These are phyloP conservation scores for Caenorhabditis sulstoni DNA, from an alignment of 2,888 invertebrate genomes.

Conservation along the genomic window DNA sequence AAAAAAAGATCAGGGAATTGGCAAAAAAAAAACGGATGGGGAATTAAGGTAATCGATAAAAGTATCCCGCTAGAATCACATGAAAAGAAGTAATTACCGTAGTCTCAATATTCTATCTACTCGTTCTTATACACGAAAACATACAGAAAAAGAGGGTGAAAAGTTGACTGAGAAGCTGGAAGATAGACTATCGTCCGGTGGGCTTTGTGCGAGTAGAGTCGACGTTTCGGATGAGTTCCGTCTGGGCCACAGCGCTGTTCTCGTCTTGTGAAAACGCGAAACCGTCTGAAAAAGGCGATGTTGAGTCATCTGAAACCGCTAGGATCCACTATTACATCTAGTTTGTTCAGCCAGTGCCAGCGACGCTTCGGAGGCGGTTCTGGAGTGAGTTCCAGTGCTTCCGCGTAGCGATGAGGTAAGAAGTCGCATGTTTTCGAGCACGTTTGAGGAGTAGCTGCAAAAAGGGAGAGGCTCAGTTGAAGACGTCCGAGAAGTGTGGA, in stretches of 20 bases:
- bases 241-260: slow-evolving; percentile 90
- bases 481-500: neutral
- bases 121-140: slow-evolving; percentile 30
- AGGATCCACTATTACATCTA: slow-evolving; percentile 58
- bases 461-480: neutral
- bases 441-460: slow-evolving; percentile 69
- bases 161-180: neutral
- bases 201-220: slow-evolving; percentile 72
- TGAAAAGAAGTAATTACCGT: slow-evolving; percentile 21
- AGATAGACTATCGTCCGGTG: slow-evolving; percentile 59
- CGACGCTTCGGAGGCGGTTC: slow-evolving; percentile 61
- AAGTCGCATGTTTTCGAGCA: slow-evolving; percentile 65
- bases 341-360: slow-evolving; percentile 67
- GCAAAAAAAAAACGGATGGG: slow-evolving; percentile 6
- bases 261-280: slow-evolving; percentile 99
- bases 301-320: too few relatives aligned
- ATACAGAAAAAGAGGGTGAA: neutral
- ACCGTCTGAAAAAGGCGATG: slow-evolving; percentile 83
- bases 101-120: slow-evolving; percentile 26
- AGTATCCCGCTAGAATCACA: slow-evolving; percentile 4
- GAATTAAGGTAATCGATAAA: neutral
- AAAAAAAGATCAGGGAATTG: slow-evolving; percentile 15
- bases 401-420: slow-evolving; percentile 60
- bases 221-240: slow-evolving; percentile 94
- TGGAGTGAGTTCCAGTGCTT: slow-evolving; percentile 26